Base-by-base conservation (phyloP, 2,797 vertebrate species). In the Streptopelia turtur region DNA sequence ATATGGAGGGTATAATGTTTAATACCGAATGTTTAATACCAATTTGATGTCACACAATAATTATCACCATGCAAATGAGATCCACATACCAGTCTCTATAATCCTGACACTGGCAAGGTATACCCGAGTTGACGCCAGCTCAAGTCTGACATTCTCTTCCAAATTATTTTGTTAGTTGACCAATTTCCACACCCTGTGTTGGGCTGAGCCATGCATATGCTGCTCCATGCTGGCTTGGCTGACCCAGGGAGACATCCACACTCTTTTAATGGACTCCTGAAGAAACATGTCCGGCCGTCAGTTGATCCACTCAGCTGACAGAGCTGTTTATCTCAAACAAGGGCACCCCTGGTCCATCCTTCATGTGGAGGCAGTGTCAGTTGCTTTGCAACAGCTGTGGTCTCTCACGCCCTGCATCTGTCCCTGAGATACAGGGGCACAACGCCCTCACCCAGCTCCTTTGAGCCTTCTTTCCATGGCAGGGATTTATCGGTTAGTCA, bases 31-130 rank as follows among this genome's bases (percentile, higher is more conserved):
- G 10, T n/a, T 76, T 65, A 65, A 25, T 68, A 63, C 25, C 15
- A 56, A 81, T 23, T 45, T 70, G 11, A 39, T 64, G 12, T 70
- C 64, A 59, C 5, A 31, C 27, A 5, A 4, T 15, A 61, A 41
- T 25, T 31, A 30, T 43, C 41, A 75, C 16, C 15, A 15, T 33
- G 30, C 8, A 57, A 33, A 30, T 31, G 37, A 0, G 0, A 64
- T 52, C 37, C 30, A 33, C 20, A 41, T 45, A 74, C 25, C 6
- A 3, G 9, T 55, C 22, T 68, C 31, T 55, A 28, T 16, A 69
- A 45, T 17, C 0, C 1, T 11, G 43, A 31, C 1, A 1, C 20
- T 27, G 24, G 24, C 21, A 76, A 81, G 21, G 13, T 50, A 56
- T 30, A 30, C 0, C 0, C 16, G 22, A 23, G 22, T 72, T 66